phyloP scores from a whole-genome alignment of 2,888 invertebrate genomes.

The Lapara coniferarum region DNA sequence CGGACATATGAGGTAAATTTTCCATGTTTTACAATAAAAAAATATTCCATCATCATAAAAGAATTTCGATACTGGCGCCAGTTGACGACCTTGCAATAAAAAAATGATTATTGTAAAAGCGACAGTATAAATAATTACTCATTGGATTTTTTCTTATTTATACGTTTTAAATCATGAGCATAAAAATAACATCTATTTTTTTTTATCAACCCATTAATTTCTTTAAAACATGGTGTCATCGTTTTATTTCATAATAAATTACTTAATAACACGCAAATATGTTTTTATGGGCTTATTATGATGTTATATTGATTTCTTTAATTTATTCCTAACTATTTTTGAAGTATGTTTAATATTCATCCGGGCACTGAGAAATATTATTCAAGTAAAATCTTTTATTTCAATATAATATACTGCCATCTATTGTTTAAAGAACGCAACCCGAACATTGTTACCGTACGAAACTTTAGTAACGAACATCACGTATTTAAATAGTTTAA shows the following conservation, averaged over 20 bases:
- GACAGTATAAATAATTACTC: constrained; percentile 51
- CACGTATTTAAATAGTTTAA: constrained; percentile 23
- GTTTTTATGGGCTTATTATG: not conserved
- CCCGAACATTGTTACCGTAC: too few species aligned
- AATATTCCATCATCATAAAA: constrained; percentile 49
- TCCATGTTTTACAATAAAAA: constrained; percentile 33
- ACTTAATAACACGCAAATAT: constrained; percentile 1
- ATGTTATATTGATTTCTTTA: not conserved
- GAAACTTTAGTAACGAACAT: too few species aligned
- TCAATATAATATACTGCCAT: not conserved
- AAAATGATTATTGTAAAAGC: constrained; percentile 44
- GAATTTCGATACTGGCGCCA: constrained; percentile 62
- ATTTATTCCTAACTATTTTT: not conserved
- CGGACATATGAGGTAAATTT: constrained; percentile 35
- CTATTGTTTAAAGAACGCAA: not conserved
- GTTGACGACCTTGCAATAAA: constrained; percentile 53
- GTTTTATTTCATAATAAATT: constrained; percentile 14
- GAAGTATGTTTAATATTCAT: not conserved
- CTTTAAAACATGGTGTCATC: not conserved
- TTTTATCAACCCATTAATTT: not conserved
- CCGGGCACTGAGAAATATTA: not conserved
- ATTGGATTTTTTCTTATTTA: constrained; percentile 38
- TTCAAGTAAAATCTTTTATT: not conserved
- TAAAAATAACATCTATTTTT: not conserved
- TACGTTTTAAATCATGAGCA: not conserved